phyloP scores from a whole-genome alignment of 2,113 vertebrate species.

The Laticauda laticaudata region DNA sequence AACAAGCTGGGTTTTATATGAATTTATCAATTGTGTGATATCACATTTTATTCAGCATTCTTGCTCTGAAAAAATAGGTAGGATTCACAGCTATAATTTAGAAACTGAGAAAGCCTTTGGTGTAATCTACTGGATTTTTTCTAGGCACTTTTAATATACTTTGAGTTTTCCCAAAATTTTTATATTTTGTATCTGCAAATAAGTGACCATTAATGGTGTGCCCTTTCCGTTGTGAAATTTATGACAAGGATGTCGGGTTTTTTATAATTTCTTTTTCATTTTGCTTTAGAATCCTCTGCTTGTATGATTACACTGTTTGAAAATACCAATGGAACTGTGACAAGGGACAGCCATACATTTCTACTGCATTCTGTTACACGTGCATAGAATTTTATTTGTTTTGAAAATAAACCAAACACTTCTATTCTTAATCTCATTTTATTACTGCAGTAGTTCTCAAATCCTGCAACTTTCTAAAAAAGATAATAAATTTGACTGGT shows the following conservation, averaged over 20 bases:
- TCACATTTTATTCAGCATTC: not conserved
- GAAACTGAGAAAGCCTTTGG: not conserved
- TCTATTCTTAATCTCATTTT: not conserved
- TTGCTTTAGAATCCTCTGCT: not conserved
- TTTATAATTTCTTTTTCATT: not conserved
- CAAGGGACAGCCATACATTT: not conserved
- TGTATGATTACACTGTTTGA: not conserved
- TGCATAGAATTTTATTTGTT: not conserved
- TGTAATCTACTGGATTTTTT: not conserved
- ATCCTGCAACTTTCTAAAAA: not conserved
- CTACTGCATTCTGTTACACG: not conserved
- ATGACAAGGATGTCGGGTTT: not conserved
- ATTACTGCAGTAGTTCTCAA: not conserved
- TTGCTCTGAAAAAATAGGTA: not conserved
- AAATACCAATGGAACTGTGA: not conserved
- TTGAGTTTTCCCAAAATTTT: not conserved
- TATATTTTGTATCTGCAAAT: not conserved
- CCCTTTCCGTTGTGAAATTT: not conserved
- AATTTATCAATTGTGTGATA: not conserved
- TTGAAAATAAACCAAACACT: not conserved
- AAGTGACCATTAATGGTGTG: not conserved
- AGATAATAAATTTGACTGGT: not conserved
- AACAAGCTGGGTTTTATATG: not conserved
- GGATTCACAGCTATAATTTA: not conserved
- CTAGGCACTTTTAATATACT: not conserved